Conservation (phyloP, 1,140 invertebrate genomes). For the Idris sp. region DNA sequence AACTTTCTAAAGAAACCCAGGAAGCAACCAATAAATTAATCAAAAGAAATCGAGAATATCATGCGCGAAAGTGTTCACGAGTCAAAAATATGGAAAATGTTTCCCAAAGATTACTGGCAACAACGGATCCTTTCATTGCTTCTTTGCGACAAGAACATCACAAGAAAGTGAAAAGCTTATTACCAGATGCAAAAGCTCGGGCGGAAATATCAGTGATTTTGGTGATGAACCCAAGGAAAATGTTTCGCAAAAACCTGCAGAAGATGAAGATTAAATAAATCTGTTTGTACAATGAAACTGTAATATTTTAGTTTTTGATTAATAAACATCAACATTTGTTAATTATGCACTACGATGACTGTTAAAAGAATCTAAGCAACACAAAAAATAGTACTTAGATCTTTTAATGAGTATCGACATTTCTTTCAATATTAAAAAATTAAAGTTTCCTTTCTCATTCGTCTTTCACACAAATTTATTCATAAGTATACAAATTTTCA, state of each 20-base stretch:
- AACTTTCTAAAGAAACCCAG: conserved; percentile 67
- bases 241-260: not conserved
- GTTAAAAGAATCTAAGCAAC: too few species aligned
- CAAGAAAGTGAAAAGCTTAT: conserved; percentile 28
- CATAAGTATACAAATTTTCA: not conserved
- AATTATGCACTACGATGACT: too few species aligned
- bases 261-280: conserved; percentile 4
- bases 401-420: too few species aligned
- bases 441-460: too few species aligned
- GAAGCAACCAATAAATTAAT: conserved; percentile 68
- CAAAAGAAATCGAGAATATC: conserved; percentile 54
- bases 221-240: not conserved
- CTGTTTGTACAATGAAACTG: too few species aligned
- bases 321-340: too few species aligned
- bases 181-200: conserved; percentile 22
- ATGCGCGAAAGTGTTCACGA: conserved; percentile 61
- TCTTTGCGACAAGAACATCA: conserved; percentile 7
- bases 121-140: conserved; percentile 23
- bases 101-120: conserved; percentile 57
- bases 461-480: conserved; percentile 1
- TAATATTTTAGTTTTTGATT: too few species aligned
- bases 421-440: too few species aligned
- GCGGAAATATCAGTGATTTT: not conserved
- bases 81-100: conserved; percentile 64
- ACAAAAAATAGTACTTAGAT: too few species aligned